Conservation (phyloP, 2,888 invertebrate species). For the Eupithecia subumbrata region DNA sequence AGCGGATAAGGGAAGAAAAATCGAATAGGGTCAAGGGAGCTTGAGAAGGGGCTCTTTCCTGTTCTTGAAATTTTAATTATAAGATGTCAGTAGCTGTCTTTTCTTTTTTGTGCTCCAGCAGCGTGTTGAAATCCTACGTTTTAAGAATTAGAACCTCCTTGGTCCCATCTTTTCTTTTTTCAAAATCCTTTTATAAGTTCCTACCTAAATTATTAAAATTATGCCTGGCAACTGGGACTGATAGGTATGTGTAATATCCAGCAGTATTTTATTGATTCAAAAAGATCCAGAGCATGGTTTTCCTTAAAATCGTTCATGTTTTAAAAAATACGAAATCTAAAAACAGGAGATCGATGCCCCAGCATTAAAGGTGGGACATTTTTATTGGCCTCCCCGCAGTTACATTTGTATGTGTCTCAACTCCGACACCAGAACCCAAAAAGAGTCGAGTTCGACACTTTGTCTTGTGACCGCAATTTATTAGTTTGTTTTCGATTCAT, state of each 20-base stretch:
- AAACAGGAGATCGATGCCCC: constrained; percentile 2
- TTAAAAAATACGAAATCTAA: background rate
- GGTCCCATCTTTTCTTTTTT: background rate
- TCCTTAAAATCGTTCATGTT: background rate
- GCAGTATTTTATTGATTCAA: background rate
- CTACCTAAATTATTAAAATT: background rate
- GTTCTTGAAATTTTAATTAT: constrained; percentile 25
- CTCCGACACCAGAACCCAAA: constrained; percentile 43
- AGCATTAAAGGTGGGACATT: constrained; percentile 42
- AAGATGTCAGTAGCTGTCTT: constrained; percentile 5
- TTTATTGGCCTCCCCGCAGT: constrained; percentile 50
- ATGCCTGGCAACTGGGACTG: background rate
- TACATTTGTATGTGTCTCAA: constrained; percentile 53
- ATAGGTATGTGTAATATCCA: background rate
- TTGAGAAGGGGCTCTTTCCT: constrained; percentile 14
- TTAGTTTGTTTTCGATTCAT: constrained; percentile 66
- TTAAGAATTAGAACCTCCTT: background rate
- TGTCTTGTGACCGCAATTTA: constrained; percentile 64
- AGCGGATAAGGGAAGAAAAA: constrained; percentile 15
- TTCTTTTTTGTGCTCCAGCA: background rate
- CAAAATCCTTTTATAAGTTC: too few species aligned
- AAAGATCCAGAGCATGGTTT: background rate
- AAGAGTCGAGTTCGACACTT: constrained; percentile 54
- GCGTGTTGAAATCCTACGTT: background rate
- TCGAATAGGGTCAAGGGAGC: constrained; percentile 24